These are phyloP conservation scores for Phylloscopus trochilus DNA, from an alignment of 2,113 vertebrate species.

Conservation along the genomic window DNA sequence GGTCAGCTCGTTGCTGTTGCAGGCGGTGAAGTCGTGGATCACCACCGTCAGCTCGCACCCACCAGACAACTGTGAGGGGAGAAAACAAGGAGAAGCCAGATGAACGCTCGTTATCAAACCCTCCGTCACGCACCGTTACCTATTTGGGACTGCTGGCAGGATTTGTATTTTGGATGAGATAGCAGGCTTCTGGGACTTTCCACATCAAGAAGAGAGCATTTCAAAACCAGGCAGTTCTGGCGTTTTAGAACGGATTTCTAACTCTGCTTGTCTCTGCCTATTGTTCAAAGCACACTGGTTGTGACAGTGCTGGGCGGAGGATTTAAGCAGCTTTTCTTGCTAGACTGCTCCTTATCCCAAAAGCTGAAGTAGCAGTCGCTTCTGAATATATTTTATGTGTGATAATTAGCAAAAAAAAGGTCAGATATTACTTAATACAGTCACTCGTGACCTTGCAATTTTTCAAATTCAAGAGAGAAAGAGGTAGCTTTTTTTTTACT, in stretches of 20 bases:
- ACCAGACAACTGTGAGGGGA: conserved; percentile 85
- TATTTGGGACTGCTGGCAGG: conserved; percentile 15
- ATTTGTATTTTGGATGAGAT: background rate
- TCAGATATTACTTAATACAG: background rate
- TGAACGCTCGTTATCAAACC: background rate
- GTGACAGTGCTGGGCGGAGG: conserved; percentile 46
- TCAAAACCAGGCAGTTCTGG: background rate
- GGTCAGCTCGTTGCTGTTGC: conserved; percentile 94
- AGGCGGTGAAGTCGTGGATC: conserved; percentile 95
- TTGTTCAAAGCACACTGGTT: background rate
- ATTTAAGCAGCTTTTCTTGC: conserved; percentile 55
- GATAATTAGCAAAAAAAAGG: background rate
- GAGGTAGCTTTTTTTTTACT: background rate
- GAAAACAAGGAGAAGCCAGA: conserved; percentile 16
- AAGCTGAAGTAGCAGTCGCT: background rate
- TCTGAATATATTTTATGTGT: background rate
- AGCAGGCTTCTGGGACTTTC: background rate
- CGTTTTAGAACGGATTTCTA: background rate
- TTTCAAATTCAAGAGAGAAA: background rate
- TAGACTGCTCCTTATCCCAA: conserved; percentile 28
- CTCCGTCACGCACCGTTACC: background rate
- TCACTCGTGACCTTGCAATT: background rate
- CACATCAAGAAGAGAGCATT: background rate
- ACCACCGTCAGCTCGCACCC: conserved; percentile 97
- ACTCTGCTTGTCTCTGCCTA: background rate